Evolutionary conservation across 1,140 invertebrate genomes (phyloP).

Genomic region (Sitophilus oryzae): DNA sequence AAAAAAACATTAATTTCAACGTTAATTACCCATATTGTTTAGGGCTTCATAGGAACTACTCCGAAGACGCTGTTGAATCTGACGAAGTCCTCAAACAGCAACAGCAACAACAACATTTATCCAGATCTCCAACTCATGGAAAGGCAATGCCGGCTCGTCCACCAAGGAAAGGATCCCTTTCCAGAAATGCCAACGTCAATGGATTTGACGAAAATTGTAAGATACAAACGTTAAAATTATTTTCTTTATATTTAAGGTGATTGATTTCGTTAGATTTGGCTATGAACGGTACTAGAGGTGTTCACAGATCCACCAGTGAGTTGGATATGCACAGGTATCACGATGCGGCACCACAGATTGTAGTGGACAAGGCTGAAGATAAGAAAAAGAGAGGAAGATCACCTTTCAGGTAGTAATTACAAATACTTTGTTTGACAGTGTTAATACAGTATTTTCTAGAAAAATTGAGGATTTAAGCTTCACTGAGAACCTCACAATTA

Average conservation of each 20-base stretch:
- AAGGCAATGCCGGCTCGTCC: slow-evolving; percentile 61
- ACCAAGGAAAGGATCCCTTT: slow-evolving; percentile 67
- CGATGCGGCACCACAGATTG: slow-evolving; percentile 51
- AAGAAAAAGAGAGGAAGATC: slow-evolving; percentile 83
- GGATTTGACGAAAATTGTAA: slow-evolving; percentile 41
- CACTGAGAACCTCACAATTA: too few relatives aligned
- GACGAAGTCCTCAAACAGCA: slow-evolving; percentile 59
- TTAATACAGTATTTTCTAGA: too few relatives aligned
- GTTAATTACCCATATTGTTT: too few relatives aligned
- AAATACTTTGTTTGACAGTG: too few relatives aligned
- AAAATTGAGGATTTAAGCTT: too few relatives aligned
- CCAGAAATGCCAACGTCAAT: slow-evolving; percentile 45
- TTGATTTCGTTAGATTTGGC: slow-evolving; percentile 36
- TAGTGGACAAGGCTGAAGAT: slow-evolving; percentile 59
- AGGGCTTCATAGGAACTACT: slow-evolving; percentile 78
- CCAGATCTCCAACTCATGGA: slow-evolving; percentile 40
- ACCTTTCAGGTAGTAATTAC: slow-evolving; percentile 69
- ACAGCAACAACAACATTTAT: slow-evolving; percentile 30
- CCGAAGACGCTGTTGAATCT: slow-evolving; percentile 70
- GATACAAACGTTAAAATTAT: background rate
- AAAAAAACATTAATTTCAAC: too few relatives aligned
- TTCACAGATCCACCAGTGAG: slow-evolving; percentile 70
- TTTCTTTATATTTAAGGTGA: background rate
- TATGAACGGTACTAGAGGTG: slow-evolving; percentile 46
- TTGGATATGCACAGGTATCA: slow-evolving; percentile 61